phyloP scores from a whole-genome alignment of 2,888 invertebrate genomes.

The Cosmopolites sordidus region DNA sequence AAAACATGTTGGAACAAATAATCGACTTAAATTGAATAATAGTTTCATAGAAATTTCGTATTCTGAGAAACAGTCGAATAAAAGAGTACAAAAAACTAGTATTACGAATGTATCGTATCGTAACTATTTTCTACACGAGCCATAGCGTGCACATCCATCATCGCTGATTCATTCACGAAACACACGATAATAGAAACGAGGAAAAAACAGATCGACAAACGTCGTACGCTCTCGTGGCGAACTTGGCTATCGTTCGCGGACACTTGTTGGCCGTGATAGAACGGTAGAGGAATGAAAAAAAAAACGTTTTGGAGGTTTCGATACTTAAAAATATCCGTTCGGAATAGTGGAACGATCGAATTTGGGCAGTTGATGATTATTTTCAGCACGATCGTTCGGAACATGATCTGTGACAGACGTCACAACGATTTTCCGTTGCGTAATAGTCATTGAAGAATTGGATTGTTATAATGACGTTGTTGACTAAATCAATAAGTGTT shows the following conservation, averaged over 20 bases:
- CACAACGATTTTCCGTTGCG: no score
- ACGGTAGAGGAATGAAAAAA: not conserved
- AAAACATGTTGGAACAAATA: no score
- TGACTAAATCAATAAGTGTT: no score
- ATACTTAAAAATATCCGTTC: not conserved
- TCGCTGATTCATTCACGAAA: slow-evolving; percentile 8
- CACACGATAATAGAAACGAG: slow-evolving; percentile 7
- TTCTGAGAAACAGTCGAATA: no score
- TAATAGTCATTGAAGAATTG: no score
- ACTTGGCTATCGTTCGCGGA: slow-evolving; percentile 22
- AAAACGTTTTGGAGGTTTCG: slow-evolving; percentile 1
- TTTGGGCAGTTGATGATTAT: not conserved
- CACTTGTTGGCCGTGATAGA: slow-evolving; percentile 17
- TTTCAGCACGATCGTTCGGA: not conserved
- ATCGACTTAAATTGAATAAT: no score
- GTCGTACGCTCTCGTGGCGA: slow-evolving; percentile 10
- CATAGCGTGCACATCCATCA: slow-evolving; percentile 3
- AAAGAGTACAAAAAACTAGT: no score
- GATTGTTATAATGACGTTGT: no score
- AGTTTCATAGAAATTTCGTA: no score
- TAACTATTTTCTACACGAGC: not conserved
- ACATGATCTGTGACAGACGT: no score
- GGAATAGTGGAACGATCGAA: not conserved
- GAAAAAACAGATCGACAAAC: slow-evolving; percentile 7
- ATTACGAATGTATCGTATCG: no score